A percentile compares a stretch with the other conserved stretches of the same genome.
These are phyloP conservation scores for Lacerta viridis DNA, from an alignment of 2,797 vertebrate species.

Conservation along the genomic window DNA sequence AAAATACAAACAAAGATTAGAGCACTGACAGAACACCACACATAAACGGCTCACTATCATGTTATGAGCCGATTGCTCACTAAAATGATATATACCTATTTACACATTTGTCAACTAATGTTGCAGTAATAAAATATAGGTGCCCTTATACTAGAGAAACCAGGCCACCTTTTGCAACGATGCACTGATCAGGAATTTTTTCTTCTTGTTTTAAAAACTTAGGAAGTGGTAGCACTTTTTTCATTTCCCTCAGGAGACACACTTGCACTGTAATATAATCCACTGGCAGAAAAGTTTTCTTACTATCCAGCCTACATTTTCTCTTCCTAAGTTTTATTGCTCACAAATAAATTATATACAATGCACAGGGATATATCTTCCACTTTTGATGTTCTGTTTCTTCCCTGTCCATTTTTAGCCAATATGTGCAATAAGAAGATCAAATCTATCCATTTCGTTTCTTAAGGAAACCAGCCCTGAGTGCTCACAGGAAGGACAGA, in stretches of 20 bases:
- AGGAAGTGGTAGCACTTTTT: conserved; percentile 37
- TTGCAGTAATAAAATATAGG: conserved; percentile 11
- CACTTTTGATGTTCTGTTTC: neutral
- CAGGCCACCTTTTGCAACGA: neutral
- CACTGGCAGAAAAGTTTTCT: conserved; percentile 17
- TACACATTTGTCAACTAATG: fast-evolving
- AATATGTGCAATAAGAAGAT: fast-evolving
- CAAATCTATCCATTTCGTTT: too few species aligned
- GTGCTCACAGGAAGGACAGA: too few species aligned
- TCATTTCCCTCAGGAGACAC: conserved; percentile 37
- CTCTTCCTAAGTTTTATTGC: conserved; percentile 38
- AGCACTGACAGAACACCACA: neutral
- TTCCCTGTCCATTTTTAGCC: conserved; percentile 31
- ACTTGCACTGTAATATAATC: conserved; percentile 15
- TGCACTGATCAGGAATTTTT: neutral
- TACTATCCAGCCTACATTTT: neutral
- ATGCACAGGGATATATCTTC: neutral
- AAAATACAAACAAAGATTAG: neutral
- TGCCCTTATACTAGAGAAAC: neutral
- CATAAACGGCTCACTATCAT: neutral
- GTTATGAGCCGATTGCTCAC: neutral
- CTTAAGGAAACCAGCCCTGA: too few species aligned
- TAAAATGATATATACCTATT: neutral
- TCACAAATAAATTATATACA: conserved; percentile 29
- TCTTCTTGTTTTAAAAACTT: conserved; percentile 46